These are phyloP conservation scores for Semnornis frantzii DNA, from an alignment of 2,113 vertebrate species.

Conservation along the genomic window DNA sequence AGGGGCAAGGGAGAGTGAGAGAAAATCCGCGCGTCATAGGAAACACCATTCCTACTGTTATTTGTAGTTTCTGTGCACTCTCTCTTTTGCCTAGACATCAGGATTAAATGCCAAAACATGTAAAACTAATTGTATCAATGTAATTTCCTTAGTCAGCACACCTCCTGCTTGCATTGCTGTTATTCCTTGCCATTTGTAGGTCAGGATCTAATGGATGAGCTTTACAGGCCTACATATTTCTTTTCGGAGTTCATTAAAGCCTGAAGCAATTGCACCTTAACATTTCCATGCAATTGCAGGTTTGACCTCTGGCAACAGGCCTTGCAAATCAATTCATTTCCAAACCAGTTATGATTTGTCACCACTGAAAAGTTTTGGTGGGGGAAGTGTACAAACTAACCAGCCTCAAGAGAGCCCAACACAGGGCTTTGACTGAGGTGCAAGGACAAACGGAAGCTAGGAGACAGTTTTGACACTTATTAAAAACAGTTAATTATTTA, in stretches of 20 bases:
- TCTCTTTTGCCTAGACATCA: not conserved
- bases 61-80: not conserved
- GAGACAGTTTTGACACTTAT: not conserved
- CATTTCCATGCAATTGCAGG: slow-evolving; percentile 51
- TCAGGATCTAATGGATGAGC: slow-evolving; percentile 63
- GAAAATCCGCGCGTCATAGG: not conserved
- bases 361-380: not conserved
- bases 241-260: slow-evolving; percentile 65
- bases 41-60: not conserved
- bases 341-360: not conserved
- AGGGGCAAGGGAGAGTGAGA: not conserved
- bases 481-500: slow-evolving; percentile 29
- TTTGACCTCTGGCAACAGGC: slow-evolving; percentile 63
- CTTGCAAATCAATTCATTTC: slow-evolving; percentile 45
- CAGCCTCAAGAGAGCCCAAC: not conserved
- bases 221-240: slow-evolving; percentile 47
- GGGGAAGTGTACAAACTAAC: not conserved
- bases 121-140: not conserved
- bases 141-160: slow-evolving; percentile 30
- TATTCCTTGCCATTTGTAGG: slow-evolving; percentile 56
- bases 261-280: slow-evolving; percentile 65
- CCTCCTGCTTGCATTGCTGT: not conserved
- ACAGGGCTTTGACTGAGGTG: not conserved
- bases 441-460: not conserved
- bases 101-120: slow-evolving; percentile 54